Evolutionary conservation across 2,888 invertebrate species (phyloP).

Genomic region (Lycia hirtaria): DNA sequence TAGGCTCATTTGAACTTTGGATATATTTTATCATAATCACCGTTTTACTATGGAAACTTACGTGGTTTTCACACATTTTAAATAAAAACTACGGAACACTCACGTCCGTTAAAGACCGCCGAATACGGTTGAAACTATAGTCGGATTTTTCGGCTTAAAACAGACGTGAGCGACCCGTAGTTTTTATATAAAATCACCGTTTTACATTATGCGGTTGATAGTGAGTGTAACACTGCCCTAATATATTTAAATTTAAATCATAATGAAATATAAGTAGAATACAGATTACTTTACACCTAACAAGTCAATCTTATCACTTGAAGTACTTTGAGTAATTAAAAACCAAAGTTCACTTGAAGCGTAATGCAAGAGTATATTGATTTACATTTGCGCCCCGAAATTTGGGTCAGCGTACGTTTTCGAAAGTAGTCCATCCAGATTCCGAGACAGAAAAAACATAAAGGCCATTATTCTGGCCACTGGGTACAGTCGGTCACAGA

Average conservation of each 20-base stretch:
- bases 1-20: too few species aligned
- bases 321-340: conserved; percentile 14
- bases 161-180: too few species aligned
- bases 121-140: too few species aligned
- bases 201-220: not conserved
- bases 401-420: conserved; percentile 70
- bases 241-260: conserved; percentile 6
- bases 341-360: conserved; percentile 25
- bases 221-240: conserved; percentile 13
- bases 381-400: conserved; percentile 49
- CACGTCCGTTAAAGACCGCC: too few species aligned
- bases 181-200: not conserved
- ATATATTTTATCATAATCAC: too few species aligned
- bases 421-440: conserved; percentile 80
- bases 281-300: conserved; percentile 29
- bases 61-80: too few species aligned
- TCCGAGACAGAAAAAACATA: conserved; percentile 59
- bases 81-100: too few species aligned
- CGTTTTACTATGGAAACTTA: too few species aligned
- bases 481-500: conserved; percentile 24
- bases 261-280: conserved; percentile 11
- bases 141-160: too few species aligned
- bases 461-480: conserved; percentile 60
- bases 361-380: conserved; percentile 46
- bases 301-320: conserved; percentile 24